Base-by-base conservation (phyloP, 2,113 vertebrate genomes). In the Mus spicilegus region DNA sequence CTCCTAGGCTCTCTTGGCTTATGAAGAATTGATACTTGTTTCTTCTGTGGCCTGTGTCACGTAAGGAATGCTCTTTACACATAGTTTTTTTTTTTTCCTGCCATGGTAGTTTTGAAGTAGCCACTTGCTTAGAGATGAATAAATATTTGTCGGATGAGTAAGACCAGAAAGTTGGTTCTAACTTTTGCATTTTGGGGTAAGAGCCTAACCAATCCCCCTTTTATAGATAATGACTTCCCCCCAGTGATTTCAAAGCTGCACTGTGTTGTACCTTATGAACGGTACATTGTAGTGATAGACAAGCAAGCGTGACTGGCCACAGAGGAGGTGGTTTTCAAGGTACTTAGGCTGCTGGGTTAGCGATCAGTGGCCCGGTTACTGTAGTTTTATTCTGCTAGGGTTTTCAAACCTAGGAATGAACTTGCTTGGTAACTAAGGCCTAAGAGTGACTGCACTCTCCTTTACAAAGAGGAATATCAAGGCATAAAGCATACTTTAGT, bases 111-210 rank as follows among this genome's bases (percentile, higher is more conserved):
- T 93, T 95, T 95, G 89, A 95, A 97, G 94, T 1, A 90, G 76
- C 76, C 67, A 69, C 90, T 95, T 96, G 91, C 54, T 94, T 61
- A 87, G 84, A 97, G 94, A 96, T 75, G 81, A 96, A 75, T 87
- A 95, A 96, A 92, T 87, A 97, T 90, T 96, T 95, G 93, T 92
- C 93, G 85, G 84, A 96, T 72, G 76, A 94, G 84, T 87, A 78
- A 91, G 49, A 92, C 26, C 51, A 58, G 72, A 77, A 19, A 16
- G 7, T 42, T 90, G 78, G 94, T 33, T 91, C 24, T 46, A 92
- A 95, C 65, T 51, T 69, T 81, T 96, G 90, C 65, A 93, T 61
- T 92, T 93, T 8, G 39, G 9, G 20, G 49, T 33, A 73, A 90
- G 33, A 36, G 67, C 33, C 51, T 10, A 93, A 78, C 76, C 56